These are phyloP conservation scores for Zaprionus inermis DNA, from an alignment of 1,140 invertebrate species.

Conservation along the genomic window DNA sequence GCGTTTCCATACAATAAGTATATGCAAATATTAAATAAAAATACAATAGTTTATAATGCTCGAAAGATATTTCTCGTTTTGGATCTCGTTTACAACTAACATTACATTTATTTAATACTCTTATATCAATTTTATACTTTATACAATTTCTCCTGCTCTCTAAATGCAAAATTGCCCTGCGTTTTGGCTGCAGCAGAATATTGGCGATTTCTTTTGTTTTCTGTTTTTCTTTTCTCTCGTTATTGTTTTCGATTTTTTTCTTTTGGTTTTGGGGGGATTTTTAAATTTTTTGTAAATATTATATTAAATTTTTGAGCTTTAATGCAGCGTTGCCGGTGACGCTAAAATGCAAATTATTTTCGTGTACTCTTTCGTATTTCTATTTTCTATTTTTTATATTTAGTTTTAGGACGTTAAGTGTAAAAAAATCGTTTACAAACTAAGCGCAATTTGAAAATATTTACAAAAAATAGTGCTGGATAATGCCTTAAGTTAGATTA, in stretches of 20 bases:
- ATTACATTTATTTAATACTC: slow-evolving; percentile 76
- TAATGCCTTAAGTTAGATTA: slow-evolving; percentile 73
- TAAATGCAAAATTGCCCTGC: slow-evolving; percentile 75
- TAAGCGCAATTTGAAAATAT: slow-evolving; percentile 73
- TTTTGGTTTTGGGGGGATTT: slow-evolving; percentile 29
- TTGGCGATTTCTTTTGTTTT: slow-evolving; percentile 56
- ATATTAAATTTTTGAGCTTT: slow-evolving; percentile 80
- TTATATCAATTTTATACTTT: slow-evolving; percentile 65
- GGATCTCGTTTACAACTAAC: slow-evolving; percentile 60
- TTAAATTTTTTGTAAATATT: slow-evolving; percentile 71
- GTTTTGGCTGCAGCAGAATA: slow-evolving; percentile 54
- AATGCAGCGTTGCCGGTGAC: slow-evolving; percentile 71
- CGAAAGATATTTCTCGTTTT: slow-evolving; percentile 61
- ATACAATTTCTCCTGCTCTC: slow-evolving; percentile 67
- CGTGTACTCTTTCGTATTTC: slow-evolving; percentile 42
- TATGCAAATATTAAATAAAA: slow-evolving; percentile 75
- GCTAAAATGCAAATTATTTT: slow-evolving; percentile 72
- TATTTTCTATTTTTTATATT: slow-evolving; percentile 41
- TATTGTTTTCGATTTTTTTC: slow-evolving; percentile 30
- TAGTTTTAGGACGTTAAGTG: slow-evolving; percentile 50
- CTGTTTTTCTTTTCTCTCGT: slow-evolving; percentile 7
- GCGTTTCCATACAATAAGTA: slow-evolving; percentile 48
- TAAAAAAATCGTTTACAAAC: slow-evolving; percentile 61
- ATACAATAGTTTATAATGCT: slow-evolving; percentile 74
- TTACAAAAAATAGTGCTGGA: slow-evolving; percentile 72